A percentile compares a stretch with the other conserved stretches of the same genome.
Evolutionary conservation across 2,888 invertebrate species (phyloP).

Genomic region (Exephanes ischioxanthus): DNA sequence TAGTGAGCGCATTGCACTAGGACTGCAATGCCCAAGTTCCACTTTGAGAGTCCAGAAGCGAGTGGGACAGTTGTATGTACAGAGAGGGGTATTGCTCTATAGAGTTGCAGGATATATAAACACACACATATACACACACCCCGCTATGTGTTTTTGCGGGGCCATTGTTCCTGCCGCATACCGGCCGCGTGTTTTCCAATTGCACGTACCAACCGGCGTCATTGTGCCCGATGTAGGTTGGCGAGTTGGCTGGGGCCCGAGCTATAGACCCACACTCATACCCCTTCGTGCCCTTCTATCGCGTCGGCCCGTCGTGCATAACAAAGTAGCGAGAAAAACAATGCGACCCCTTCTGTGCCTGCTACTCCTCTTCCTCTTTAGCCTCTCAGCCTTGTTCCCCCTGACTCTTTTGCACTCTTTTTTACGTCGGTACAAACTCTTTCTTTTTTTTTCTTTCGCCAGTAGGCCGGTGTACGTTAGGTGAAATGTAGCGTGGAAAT

Average conservation of each 20-base stretch:
- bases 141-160: conserved; percentile 59
- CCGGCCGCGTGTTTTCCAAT: conserved; percentile 75
- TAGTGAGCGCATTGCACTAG: conserved; percentile 35
- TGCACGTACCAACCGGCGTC: conserved; percentile 73
- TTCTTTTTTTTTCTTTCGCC: conserved; percentile 33
- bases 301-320: conserved; percentile 73
- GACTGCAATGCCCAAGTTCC: conserved; percentile 55
- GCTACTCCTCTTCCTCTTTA: conserved; percentile 36
- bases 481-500: conserved; percentile 11
- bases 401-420: background rate
- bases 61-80: conserved; percentile 27
- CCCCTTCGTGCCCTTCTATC: conserved; percentile 61
- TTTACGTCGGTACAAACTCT: background rate
- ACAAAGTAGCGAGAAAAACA: conserved; percentile 80
- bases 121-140: conserved; percentile 17
- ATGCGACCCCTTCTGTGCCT: conserved; percentile 68
- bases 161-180: conserved; percentile 69
- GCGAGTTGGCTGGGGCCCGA: conserved; percentile 71
- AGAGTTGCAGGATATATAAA: conserved; percentile 17
- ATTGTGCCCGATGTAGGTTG: conserved; percentile 81
- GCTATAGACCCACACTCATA: conserved; percentile 16
- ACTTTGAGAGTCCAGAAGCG: conserved; percentile 42
- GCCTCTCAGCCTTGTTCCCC: conserved; percentile 15
- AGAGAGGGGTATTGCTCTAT: conserved; percentile 29
- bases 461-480: conserved; percentile 8